Base-by-base conservation (phyloP, 2,797 vertebrate species). In the Todus mexicanus region DNA sequence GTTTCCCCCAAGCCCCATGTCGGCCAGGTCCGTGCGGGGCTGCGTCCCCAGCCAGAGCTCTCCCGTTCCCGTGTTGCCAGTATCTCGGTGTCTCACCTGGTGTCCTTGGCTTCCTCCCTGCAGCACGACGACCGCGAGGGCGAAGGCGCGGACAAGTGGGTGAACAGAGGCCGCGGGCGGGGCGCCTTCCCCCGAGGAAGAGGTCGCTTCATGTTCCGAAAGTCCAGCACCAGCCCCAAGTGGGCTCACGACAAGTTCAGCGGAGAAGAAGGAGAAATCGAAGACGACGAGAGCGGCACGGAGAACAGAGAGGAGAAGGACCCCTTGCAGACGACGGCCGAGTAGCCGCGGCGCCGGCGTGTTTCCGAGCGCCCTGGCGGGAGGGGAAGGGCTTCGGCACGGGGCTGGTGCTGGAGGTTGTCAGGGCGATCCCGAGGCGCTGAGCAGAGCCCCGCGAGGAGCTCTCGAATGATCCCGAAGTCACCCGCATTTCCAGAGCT, bases 191-290 rank as follows among this genome's bases (percentile, higher is more conserved):
- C 97, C 26, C 98, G 98, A 3, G 98, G 98, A 20, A 97, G 98
- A 70, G 98, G 98, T 11, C 98, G 99, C 72, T 99, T 99, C 97
- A 98, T 99, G 96, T 98, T 99, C 95, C 98, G 99, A 48, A 99
- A 99, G 90, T 98, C 98, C 15, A 98, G 98, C 96, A 98, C 98
- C 97, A 98, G 98, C 93, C 98, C 98, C 93, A 99, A 98, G 79
- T 99, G 99, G 99, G 98, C 98, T 65, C 98, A 98, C 4, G 98
- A 99, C 97, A 99, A 98, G 93, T 99, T 99, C 97, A 98, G 98
- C 45, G 97, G 98, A 60, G 98, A 98, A 63, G 98, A 98, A 89
- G 98, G 98, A 81, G 98, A 98, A 80, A 97, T 98, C 5, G 98
- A 98, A 68, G 98, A 98, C 1, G 98, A 98, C 6, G 98, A 98